Evolutionary conservation across 1,140 invertebrate species (phyloP).

Genomic region (Chelonus insularis): DNA sequence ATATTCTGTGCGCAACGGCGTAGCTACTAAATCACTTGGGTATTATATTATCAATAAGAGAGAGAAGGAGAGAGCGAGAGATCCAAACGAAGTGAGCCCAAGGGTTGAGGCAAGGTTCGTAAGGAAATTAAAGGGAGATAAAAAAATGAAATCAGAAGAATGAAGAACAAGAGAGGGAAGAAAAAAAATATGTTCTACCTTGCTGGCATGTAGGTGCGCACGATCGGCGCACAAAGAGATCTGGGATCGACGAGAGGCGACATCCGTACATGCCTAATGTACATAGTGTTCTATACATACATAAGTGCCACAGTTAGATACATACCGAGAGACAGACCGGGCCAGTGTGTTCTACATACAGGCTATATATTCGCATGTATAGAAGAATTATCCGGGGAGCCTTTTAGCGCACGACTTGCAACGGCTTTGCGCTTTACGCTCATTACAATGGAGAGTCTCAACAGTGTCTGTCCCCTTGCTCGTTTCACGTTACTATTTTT

Average conservation of each 20-base stretch:
- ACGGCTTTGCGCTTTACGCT: conserved; percentile 12
- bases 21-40: conserved; percentile 27
- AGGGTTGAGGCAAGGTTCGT: conserved; percentile 13
- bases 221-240: conserved; percentile 4
- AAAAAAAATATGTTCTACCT: neutral
- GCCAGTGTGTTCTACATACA: neutral
- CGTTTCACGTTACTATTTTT: neutral
- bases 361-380: neutral
- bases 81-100: neutral
- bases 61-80: neutral
- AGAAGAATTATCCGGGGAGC: conserved; percentile 16
- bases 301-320: conserved; percentile 3
- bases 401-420: conserved; percentile 17
- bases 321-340: neutral
- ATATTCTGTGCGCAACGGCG: conserved; percentile 24
- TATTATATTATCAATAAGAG: conserved; percentile 27
- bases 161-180: neutral
- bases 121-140: conserved; percentile 19
- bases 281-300: neutral
- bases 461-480: conserved; percentile 12
- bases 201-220: conserved; percentile 1
- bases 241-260: conserved; percentile 7
- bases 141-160: conserved; percentile 6
- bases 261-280: conserved; percentile 12
- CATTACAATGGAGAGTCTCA: conserved; percentile 13